Conservation (phyloP, 1,140 invertebrate genomes). For the Paraescarpia echinospica region DNA sequence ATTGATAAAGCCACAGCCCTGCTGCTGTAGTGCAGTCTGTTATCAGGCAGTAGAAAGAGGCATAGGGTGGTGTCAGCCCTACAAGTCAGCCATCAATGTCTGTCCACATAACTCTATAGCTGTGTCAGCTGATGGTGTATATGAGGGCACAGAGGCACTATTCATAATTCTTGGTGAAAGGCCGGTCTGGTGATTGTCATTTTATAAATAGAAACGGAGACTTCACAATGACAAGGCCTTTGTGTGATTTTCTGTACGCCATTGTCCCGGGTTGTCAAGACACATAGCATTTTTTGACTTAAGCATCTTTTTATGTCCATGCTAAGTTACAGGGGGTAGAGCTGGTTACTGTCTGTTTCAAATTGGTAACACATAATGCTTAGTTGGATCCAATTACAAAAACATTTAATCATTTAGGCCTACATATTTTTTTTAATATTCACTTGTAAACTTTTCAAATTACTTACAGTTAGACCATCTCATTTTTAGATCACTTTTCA, state of each 20-base stretch:
- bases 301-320: not conserved
- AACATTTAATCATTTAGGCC: not conserved
- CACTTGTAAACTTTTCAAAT: not conserved
- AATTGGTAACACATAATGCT: not conserved
- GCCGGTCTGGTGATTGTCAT: not conserved
- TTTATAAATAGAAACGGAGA: not conserved
- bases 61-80: not conserved
- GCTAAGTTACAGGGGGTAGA: not conserved
- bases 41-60: not conserved
- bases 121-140: not conserved
- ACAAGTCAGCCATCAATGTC: not conserved
- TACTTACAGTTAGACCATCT: no score
- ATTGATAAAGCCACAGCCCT: not conserved
- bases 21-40: not conserved
- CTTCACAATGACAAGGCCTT: not conserved
- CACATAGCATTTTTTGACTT: not conserved
- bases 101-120: not conserved
- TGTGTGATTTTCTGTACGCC: not conserved
- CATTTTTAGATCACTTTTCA: no score
- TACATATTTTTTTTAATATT: not conserved
- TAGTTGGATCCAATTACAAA: not conserved
- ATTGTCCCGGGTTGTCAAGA: not conserved
- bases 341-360: not conserved
- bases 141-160: not conserved
- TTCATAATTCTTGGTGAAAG: not conserved